Conservation (phyloP, 2,113 vertebrate genomes). For the Cephalopholis sonnerati region DNA sequence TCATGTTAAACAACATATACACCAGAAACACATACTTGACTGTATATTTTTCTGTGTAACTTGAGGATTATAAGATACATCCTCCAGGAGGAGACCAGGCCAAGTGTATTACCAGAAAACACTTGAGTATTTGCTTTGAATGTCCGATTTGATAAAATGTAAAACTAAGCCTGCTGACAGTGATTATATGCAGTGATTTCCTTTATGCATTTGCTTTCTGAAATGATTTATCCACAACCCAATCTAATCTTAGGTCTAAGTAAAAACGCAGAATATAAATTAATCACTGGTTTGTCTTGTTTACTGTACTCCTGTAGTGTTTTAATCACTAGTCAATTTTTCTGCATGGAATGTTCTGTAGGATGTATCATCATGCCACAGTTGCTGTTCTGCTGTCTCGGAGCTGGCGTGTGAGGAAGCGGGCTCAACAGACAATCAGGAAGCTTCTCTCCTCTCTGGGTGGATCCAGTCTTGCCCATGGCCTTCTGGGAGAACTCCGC, state of each 20-base stretch:
- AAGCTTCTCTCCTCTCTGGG: slow-evolving; percentile 92
- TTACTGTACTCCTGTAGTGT: background rate
- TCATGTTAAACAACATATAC: too few species aligned
- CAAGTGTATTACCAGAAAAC: too few species aligned
- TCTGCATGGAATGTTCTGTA: slow-evolving; percentile 56
- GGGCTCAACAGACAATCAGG: slow-evolving; percentile 89
- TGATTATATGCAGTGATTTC: too few species aligned
- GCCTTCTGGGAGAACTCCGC: slow-evolving; percentile 92
- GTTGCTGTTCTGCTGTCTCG: slow-evolving; percentile 89
- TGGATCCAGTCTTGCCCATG: slow-evolving; percentile 89
- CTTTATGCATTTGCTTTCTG: background rate
- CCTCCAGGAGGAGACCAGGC: too few species aligned
- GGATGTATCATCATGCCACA: slow-evolving; percentile 91
- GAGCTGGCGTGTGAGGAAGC: slow-evolving; percentile 91
- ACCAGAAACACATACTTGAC: background rate
- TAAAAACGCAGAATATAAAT: background rate
- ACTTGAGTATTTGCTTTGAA: too few species aligned
- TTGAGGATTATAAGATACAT: too few species aligned
- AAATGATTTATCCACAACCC: background rate
- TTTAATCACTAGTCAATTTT: background rate
- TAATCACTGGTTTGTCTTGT: background rate
- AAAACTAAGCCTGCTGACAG: too few species aligned
- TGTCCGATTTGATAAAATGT: too few species aligned
- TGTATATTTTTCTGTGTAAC: background rate
- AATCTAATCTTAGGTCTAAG: background rate